Conservation (phyloP, 37 sponge, comb jelly and placozoan species). For the Beroe ovata region DNA sequence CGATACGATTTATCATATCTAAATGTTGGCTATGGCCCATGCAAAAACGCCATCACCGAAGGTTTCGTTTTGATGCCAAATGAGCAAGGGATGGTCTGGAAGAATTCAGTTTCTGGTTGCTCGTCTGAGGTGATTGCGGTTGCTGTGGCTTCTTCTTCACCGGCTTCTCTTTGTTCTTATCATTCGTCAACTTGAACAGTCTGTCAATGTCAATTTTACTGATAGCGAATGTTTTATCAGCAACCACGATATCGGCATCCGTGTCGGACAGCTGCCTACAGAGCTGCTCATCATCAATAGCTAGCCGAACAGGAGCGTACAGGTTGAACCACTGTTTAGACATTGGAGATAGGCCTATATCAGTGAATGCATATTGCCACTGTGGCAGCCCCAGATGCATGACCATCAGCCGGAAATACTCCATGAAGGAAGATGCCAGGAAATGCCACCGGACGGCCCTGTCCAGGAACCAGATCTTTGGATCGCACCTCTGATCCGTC, state of each 20-base stretch:
- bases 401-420: constrained; percentile 66
- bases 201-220: constrained; percentile 63
- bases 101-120: constrained; percentile 30
- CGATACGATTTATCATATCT: too few species aligned
- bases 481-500: not conserved
- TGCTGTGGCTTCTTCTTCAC: constrained; percentile 54
- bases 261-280: constrained; percentile 46
- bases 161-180: constrained; percentile 41
- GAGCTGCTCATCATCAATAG: constrained; percentile 62
- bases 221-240: constrained; percentile 9
- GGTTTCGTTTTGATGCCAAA: constrained; percentile 23
- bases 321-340: constrained; percentile 67
- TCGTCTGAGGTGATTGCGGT: constrained; percentile 30
- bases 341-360: constrained; percentile 64
- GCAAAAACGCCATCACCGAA: not conserved
- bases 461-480: constrained; percentile 66
- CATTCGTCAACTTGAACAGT: constrained; percentile 46
- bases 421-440: constrained; percentile 57
- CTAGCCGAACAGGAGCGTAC: constrained; percentile 67
- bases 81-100: constrained; percentile 35
- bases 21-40: not conserved
- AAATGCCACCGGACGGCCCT: constrained; percentile 67
- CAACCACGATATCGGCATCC: constrained; percentile 50
- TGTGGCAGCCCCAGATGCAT: constrained; percentile 69
- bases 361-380: constrained; percentile 68